phyloP scores from a whole-genome alignment of 2,888 invertebrate species.

The Osmoderma eremita region DNA sequence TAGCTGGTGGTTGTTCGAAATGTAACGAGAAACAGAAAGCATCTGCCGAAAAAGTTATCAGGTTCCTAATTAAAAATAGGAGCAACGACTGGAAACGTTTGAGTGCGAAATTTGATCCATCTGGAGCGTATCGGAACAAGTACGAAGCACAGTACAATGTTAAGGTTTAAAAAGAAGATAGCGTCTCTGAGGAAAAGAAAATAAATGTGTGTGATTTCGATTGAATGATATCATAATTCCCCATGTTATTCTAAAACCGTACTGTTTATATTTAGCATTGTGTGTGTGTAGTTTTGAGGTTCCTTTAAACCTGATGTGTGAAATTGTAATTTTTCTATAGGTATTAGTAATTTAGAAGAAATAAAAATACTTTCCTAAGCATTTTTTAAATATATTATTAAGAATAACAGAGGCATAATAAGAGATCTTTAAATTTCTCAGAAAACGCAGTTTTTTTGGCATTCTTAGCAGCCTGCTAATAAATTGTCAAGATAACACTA shows the following conservation, averaged over 20 bases:
- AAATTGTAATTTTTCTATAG: too few species aligned
- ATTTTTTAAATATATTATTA: too few species aligned
- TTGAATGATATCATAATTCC: background rate
- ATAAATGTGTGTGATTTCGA: background rate
- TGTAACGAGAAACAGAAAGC: conserved; percentile 75
- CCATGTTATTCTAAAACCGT: background rate
- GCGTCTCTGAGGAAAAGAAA: too few species aligned
- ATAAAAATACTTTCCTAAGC: too few species aligned
- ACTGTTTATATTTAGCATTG: background rate
- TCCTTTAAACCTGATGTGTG: too few species aligned
- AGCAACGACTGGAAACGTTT: conserved; percentile 76
- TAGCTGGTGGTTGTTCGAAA: conserved; percentile 73
- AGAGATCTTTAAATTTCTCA: too few species aligned
- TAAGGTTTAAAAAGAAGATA: conserved; percentile 16
- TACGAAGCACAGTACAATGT: conserved; percentile 57
- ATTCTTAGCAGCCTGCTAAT: too few species aligned
- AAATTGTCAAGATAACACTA: too few species aligned
- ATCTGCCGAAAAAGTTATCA: conserved; percentile 75
- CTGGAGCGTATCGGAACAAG: conserved; percentile 70
- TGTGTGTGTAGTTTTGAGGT: background rate
- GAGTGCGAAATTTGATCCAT: conserved; percentile 75
- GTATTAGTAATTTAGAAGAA: too few species aligned
- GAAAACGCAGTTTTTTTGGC: too few species aligned
- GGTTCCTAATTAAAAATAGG: conserved; percentile 71
- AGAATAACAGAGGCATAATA: too few species aligned